phyloP scores from a whole-genome alignment of 1,140 invertebrate species.

The Halictus rubicundus region DNA sequence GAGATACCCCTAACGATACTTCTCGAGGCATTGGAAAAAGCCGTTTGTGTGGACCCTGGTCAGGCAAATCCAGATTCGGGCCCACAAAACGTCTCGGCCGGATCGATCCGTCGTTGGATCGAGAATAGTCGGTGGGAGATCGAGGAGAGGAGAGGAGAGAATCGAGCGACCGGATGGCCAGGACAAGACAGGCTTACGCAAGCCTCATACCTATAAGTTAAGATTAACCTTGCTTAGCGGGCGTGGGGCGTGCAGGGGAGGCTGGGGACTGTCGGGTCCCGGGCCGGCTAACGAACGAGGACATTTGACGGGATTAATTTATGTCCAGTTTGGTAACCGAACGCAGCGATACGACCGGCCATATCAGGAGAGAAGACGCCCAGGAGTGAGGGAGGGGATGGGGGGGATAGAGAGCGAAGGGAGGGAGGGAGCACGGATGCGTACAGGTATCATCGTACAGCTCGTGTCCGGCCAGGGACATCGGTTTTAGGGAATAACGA shows the following conservation, averaged over 20 bases:
- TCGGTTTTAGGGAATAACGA: slow-evolving; percentile 67
- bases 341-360: slow-evolving; percentile 64
- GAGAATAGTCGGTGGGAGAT: neutral
- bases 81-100: slow-evolving; percentile 29
- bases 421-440: neutral
- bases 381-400: neutral
- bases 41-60: too few relatives aligned
- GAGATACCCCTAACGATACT: too few relatives aligned
- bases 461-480: slow-evolving; percentile 36
- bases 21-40: too few relatives aligned
- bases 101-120: neutral
- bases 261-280: slow-evolving; percentile 46
- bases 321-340: slow-evolving; percentile 78
- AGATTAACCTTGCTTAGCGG: slow-evolving; percentile 78
- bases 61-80: too few relatives aligned
- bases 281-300: slow-evolving; percentile 75
- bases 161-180: slow-evolving; percentile 6
- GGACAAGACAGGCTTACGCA: slow-evolving; percentile 69
- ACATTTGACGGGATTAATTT: slow-evolving; percentile 80
- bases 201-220: slow-evolving; percentile 75
- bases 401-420: too few relatives aligned
- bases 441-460: slow-evolving; percentile 44
- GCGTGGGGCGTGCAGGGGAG: slow-evolving; percentile 45
- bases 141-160: neutral
- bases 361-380: slow-evolving; percentile 43